Base-by-base conservation (phyloP, 2,113 vertebrate species). In the Laterallus jamaicensis region DNA sequence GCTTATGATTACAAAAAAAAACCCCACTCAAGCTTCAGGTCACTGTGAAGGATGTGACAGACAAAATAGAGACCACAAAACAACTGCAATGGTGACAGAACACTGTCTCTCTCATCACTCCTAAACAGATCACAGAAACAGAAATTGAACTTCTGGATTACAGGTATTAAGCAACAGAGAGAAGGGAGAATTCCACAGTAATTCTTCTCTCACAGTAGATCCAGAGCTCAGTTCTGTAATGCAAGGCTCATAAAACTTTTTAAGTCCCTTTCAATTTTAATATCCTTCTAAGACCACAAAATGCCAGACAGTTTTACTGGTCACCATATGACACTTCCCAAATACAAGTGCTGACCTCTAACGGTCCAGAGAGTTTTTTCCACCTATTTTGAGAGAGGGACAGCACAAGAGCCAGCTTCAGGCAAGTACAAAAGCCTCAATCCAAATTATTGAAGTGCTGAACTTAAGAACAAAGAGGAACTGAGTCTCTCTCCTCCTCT, bases 321-420 rank as follows among this genome's bases (percentile, higher is more conserved):
- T 28, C 55, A 58, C 44, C 3, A 19, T 18, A 21, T 17, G 16
- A 37, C 8, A 25, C 28, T 66, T 87, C 16, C 69, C 2, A 15
- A 28, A n/a, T 22, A 82, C 87, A 71, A 82, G 84, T 68, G 78
- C 92, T 90, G 87, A 93, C 90, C 84, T 90, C 92, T 91, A 95
- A 94, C 0, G 69, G 93, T 40, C 24, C 12, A 3, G 39, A 47
- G n/a, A 6, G 73, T 3, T 56, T 60, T 47, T 54, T 50, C 90
- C 58, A 60, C 42, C 66, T 42, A 0, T 12, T 24, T 28, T 18
- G 37, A 55, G 47, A 22, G 5, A 7, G 4, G 49, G 5, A 19
- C 25, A 42, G 19, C 0, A 0, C 32, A 31, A 25, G 55, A 56
- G 11, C 3, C 63, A 66, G 47, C 37, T 77, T 66, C 76, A 55